Conservation (phyloP, 92 coral and sea anemone genomes). For the Parazoanthus darwini region DNA sequence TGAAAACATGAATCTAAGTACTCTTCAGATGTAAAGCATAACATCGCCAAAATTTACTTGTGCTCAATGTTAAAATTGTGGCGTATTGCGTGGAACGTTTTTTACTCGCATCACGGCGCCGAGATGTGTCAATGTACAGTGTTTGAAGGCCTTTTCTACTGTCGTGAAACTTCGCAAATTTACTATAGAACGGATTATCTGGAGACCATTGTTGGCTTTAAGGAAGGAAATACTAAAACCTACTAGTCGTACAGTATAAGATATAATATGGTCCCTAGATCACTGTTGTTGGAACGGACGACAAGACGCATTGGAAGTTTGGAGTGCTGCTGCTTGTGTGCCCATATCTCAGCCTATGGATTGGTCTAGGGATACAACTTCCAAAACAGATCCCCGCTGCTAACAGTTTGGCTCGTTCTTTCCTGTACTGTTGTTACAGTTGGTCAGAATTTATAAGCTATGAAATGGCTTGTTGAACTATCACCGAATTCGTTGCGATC, state of each 20-base stretch:
- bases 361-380: too few relatives aligned
- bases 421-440: not conserved
- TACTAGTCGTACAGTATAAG: not conserved
- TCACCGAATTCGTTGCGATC: not conserved
- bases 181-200: conserved; percentile 16
- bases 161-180: not conserved
- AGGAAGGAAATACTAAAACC: not conserved
- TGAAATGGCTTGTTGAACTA: not conserved
- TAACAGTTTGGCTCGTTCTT: too few relatives aligned
- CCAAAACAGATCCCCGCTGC: not conserved
- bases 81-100: conserved; percentile 8
- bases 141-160: conserved; percentile 22
- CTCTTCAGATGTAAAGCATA: not conserved
- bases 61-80: not conserved
- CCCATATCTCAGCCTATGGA: not conserved
- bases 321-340: not conserved
- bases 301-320: not conserved
- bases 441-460: not conserved
- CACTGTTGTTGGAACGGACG: not conserved
- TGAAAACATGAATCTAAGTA: not conserved
- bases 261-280: not conserved
- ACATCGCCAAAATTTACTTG: not conserved
- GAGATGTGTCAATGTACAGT: conserved; percentile 11
- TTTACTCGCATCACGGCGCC: conserved; percentile 15
- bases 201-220: conserved; percentile 11